phyloP scores from a whole-genome alignment of 23 tunicate genomes.

The Trididemnum clinides region DNA sequence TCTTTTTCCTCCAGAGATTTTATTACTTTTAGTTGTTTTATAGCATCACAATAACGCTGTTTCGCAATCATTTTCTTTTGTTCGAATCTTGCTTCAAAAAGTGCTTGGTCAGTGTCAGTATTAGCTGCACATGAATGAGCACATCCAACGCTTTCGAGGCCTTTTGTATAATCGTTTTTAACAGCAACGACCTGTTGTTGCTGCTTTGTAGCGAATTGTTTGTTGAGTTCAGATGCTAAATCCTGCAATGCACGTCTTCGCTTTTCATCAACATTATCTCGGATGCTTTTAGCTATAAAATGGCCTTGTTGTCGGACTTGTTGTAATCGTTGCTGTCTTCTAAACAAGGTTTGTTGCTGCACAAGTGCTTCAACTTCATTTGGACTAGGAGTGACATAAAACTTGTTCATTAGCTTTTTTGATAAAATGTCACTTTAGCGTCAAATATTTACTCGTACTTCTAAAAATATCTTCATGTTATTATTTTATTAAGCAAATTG shows the following conservation, averaged over 20 bases:
- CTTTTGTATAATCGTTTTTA: conserved; percentile 49
- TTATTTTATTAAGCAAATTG: too few species aligned
- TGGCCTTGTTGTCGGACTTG: conserved; percentile 81
- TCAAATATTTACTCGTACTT: too few species aligned
- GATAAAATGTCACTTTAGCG: too few species aligned
- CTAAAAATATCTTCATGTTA: too few species aligned
- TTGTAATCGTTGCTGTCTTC: conserved; percentile 46
- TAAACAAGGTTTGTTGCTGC: background rate
- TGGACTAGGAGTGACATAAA: conserved; percentile 25
- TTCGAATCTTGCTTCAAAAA: conserved; percentile 53
- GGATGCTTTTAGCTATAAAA: conserved; percentile 50
- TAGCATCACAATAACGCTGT: conserved; percentile 39
- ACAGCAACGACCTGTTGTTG: conserved; percentile 4
- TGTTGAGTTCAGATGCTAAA: conserved; percentile 47
- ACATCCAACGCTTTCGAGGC: conserved; percentile 53
- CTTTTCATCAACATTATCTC: conserved; percentile 32
- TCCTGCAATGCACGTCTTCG: conserved; percentile 35
- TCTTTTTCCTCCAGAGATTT: conserved; percentile 45
- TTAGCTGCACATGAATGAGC: conserved; percentile 62
- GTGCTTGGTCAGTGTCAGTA: conserved; percentile 55
- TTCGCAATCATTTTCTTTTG: conserved; percentile 46
- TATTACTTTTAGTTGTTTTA: conserved; percentile 27
- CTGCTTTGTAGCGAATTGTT: conserved; percentile 26
- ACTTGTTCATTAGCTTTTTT: background rate
- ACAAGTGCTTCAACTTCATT: conserved; percentile 1